phyloP scores from a whole-genome alignment of 2,113 vertebrate species.

The Elgaria multicarinata region DNA sequence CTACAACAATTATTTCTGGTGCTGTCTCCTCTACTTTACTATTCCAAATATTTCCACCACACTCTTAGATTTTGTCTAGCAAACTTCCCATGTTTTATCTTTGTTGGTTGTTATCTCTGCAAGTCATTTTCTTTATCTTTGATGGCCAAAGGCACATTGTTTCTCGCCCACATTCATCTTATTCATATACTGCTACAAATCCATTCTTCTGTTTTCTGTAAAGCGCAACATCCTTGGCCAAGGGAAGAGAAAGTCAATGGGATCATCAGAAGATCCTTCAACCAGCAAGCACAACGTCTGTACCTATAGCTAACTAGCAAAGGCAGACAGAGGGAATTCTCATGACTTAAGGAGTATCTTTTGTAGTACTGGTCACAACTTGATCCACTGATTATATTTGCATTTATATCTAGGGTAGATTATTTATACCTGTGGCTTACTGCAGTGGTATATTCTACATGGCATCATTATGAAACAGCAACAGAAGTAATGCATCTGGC shows the following conservation, averaged over 20 bases:
- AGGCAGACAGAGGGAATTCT: neutral
- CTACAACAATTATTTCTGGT: neutral
- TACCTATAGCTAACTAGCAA: neutral
- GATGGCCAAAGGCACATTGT: neutral
- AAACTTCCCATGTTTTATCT: too few species aligned
- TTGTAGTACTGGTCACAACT: too few species aligned
- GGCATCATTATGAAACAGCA: too few species aligned
- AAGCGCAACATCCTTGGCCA: neutral
- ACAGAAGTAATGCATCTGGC: too few species aligned
- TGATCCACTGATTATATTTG: too few species aligned
- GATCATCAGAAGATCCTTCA: neutral
- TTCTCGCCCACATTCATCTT: neutral
- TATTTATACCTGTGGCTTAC: too few species aligned
- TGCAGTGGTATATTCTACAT: too few species aligned
- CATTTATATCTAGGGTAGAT: too few species aligned
- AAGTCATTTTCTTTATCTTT: neutral
- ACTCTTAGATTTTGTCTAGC: too few species aligned
- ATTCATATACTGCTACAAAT: neutral
- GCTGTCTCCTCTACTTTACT: neutral
- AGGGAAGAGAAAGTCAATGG: slow-evolving; percentile 6
- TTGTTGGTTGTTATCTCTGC: neutral
- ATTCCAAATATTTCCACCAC: neutral
- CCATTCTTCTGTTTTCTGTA: neutral
- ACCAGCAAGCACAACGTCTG: neutral
- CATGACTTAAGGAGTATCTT: too few species aligned